phyloP scores from a whole-genome alignment of 2,888 invertebrate species.

The Teinopalpus imperialis region DNA sequence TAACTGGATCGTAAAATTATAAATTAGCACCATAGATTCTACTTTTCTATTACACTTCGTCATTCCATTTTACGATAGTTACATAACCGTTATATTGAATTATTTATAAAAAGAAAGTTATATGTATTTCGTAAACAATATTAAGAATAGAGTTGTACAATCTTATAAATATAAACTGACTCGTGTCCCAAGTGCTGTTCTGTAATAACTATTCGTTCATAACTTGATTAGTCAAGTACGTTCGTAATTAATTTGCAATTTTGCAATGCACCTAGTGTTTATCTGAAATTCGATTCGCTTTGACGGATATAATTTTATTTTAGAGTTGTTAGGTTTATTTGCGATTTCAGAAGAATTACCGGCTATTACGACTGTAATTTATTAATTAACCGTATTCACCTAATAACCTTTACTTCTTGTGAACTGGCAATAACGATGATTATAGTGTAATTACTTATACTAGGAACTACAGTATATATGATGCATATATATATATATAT shows the following conservation, averaged over 20 bases:
- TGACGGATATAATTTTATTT: conserved; percentile 3
- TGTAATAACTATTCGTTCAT: neutral
- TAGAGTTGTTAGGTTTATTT: conserved; percentile 7
- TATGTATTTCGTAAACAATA: neutral
- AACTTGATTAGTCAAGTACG: neutral
- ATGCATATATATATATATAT: too few species aligned
- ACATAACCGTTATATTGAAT: conserved; percentile 2
- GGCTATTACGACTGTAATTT: conserved; percentile 18
- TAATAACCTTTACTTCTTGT: conserved; percentile 17
- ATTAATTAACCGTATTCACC: conserved; percentile 18
- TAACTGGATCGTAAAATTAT: conserved; percentile 4
- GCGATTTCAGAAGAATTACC: conserved; percentile 10
- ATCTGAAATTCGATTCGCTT: conserved; percentile 4
- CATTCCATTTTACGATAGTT: neutral
- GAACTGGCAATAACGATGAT: conserved; percentile 5
- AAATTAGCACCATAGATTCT: conserved; percentile 1
- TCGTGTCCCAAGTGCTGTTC: neutral
- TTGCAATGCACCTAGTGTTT: conserved; percentile 2
- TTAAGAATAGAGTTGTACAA: neutral
- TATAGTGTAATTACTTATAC: conserved; percentile 10
- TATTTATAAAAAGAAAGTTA: conserved; percentile 5
- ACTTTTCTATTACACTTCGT: neutral
- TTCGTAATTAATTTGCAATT: conserved; percentile 1
- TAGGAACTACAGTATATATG: conserved; percentile 14
- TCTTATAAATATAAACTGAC: neutral